Conservation (phyloP, 2,888 invertebrate species). For the Rotaria macrura region DNA sequence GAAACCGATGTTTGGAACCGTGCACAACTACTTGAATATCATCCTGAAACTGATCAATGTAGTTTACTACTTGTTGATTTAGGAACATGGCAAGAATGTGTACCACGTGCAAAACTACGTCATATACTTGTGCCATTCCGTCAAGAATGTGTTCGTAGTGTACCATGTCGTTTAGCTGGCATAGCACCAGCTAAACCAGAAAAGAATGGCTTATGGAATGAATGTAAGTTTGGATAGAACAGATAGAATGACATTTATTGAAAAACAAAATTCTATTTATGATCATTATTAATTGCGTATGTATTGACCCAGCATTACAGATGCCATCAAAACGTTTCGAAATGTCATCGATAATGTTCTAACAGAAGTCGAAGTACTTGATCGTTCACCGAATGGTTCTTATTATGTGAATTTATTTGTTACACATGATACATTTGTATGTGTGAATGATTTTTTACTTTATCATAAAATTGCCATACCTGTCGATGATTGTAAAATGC, state of each 20-base stretch:
- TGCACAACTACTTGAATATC: background rate
- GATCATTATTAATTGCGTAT: background rate
- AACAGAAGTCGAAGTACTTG: background rate
- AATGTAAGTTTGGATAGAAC: background rate
- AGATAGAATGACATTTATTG: no score
- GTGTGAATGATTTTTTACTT: background rate
- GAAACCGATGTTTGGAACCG: background rate
- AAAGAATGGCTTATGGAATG: conserved; percentile 10
- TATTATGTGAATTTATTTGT: conserved; percentile 5
- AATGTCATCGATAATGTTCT: conserved; percentile 5
- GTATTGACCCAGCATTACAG: background rate
- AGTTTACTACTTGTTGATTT: background rate
- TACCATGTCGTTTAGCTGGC: conserved; percentile 12
- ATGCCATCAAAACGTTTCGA: conserved; percentile 12
- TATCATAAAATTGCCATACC: conserved; percentile 7
- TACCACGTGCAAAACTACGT: background rate
- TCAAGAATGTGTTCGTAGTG: background rate
- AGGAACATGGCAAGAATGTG: conserved; percentile 7
- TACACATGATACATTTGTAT: background rate
- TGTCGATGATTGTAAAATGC: background rate
- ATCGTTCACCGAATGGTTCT: background rate
- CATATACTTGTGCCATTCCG: background rate
- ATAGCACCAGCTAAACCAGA: background rate
- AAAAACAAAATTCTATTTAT: no score
- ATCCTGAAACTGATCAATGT: background rate